These are phyloP conservation scores for Drosophila pseudoobscura DNA, from an alignment of 1,140 invertebrate genomes.

Conservation along the genomic window DNA sequence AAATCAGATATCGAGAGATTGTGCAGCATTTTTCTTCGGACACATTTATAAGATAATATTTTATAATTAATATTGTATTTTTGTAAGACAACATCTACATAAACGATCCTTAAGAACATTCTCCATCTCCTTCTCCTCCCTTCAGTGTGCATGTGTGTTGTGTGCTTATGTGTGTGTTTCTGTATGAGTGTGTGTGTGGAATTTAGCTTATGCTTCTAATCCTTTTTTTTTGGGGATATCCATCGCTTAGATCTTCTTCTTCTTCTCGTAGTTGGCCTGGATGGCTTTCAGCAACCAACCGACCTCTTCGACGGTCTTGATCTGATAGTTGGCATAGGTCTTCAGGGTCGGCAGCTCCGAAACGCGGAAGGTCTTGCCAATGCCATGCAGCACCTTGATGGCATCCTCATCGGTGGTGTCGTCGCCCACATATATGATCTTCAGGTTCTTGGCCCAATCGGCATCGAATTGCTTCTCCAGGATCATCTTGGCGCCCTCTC, in stretches of 20 bases:
- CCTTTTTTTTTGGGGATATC: conserved; percentile 15
- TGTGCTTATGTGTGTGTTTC: conserved; percentile 20
- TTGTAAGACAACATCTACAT: conserved; percentile 5
- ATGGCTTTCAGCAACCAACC: conserved; percentile 94
- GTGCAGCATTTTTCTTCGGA: conserved; percentile 15
- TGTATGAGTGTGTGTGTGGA: conserved; percentile 53
- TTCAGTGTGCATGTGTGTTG: conserved; percentile 23
- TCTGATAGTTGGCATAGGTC: conserved; percentile 92
- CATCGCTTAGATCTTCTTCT: conserved; percentile 73
- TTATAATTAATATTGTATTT: conserved; percentile 30
- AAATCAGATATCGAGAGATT: conserved; percentile 16
- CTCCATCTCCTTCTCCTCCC: background rate
- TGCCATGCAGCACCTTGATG: conserved; percentile 93
- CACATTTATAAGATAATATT: too few relatives aligned
- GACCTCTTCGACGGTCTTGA: conserved; percentile 94
- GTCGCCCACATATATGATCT: conserved; percentile 95
- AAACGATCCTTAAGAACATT: too few relatives aligned
- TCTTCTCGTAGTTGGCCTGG: conserved; percentile 84
- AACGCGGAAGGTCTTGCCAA: conserved; percentile 95
- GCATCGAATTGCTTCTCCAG: conserved; percentile 93
- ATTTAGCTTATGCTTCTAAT: conserved; percentile 75
- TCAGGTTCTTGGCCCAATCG: conserved; percentile 94
- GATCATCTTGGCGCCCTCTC: conserved; percentile 94
- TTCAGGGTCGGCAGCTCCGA: conserved; percentile 91
- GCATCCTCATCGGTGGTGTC: conserved; percentile 96